Evolutionary conservation across 2,797 vertebrate species (phyloP), one percentile per base, ranked within the genome.

Genomic region (Myotis daubentonii): DNA sequence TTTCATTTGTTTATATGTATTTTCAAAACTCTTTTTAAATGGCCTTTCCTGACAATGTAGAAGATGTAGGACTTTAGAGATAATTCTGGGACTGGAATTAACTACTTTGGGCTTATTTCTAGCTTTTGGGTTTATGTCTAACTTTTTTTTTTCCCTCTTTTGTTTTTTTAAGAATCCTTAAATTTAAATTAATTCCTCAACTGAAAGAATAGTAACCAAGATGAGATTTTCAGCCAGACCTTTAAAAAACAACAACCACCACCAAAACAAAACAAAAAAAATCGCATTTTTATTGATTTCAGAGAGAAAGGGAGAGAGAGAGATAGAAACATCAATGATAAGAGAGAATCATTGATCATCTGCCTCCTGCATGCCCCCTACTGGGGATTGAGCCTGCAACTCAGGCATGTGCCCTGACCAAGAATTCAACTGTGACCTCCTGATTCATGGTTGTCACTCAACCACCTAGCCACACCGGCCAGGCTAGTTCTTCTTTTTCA

Each of bases 11-110:
- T 85, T 41, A 13, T 49, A 17, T 85, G 87, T n/a, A 65, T 57
- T 74, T 68, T 75, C 38, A 89, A 78, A 75, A 66, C 6, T 89
- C 51, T 89, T 87, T 93, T 68, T 36, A 75, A 83, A 75, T 82
- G 30, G 8, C 13, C 11, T 53, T 76, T 71, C 55, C 28, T 79
- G 17, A n/a, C 80, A 91, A 84, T 25, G 16, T 28, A 65, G 36
- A 65, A 84, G 66, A n/a, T 41, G 3, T 11, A 75, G 9, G 71
- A 49, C 8, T 79, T 41, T 51, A 85, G 84, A 82, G 57, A 76
- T 78, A 11, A 55, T 84, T 36, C 68, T 79, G 20, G 6, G 65
- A 92, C 75, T 60, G 44, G 5, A 25, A 81, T 90, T 65, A 87
- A 70, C 38, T 92, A 93, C 12, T 78, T 33, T 71, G 28, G n/a